Evolutionary conservation across 2,797 vertebrate species (phyloP).

Genomic region (Denticeps clupeoides): DNA sequence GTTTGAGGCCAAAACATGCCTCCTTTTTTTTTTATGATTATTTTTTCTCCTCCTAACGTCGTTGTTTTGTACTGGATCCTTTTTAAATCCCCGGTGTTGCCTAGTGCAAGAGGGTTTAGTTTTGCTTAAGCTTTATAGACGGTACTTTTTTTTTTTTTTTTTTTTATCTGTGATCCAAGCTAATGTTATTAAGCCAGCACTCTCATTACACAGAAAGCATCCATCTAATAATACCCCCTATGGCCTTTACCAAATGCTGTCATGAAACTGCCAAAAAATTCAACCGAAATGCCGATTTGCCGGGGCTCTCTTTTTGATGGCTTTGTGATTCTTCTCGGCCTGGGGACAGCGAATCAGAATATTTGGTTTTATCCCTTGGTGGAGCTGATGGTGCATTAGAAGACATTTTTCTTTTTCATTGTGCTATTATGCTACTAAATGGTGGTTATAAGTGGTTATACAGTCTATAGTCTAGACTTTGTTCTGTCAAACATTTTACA

Average conservation of each 20-base stretch:
- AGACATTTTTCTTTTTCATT: neutral
- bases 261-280: slow-evolving; percentile 41
- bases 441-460: no score
- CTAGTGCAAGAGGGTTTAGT: slow-evolving; percentile 7
- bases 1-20: slow-evolving; percentile 5
- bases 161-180: slow-evolving; percentile 38
- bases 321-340: slow-evolving; percentile 21
- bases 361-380: slow-evolving; percentile 17
- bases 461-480: no score
- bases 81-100: slow-evolving; percentile 7
- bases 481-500: no score
- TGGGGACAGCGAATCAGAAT: slow-evolving; percentile 23
- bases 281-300: slow-evolving; percentile 24
- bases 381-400: neutral
- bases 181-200: slow-evolving; percentile 47
- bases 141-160: slow-evolving; percentile 38
- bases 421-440: neutral
- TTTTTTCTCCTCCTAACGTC: slow-evolving; percentile 11
- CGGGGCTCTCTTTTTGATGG: slow-evolving; percentile 26
- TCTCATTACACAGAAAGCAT: slow-evolving; percentile 48
- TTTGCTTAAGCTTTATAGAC: slow-evolving; percentile 32
- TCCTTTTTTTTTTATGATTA: no score
- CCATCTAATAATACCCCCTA: slow-evolving; percentile 45
- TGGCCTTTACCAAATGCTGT: slow-evolving; percentile 46
- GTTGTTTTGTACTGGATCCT: slow-evolving; percentile 6